Base-by-base conservation (phyloP, 2,888 invertebrate species). In the Homarus gammarus region DNA sequence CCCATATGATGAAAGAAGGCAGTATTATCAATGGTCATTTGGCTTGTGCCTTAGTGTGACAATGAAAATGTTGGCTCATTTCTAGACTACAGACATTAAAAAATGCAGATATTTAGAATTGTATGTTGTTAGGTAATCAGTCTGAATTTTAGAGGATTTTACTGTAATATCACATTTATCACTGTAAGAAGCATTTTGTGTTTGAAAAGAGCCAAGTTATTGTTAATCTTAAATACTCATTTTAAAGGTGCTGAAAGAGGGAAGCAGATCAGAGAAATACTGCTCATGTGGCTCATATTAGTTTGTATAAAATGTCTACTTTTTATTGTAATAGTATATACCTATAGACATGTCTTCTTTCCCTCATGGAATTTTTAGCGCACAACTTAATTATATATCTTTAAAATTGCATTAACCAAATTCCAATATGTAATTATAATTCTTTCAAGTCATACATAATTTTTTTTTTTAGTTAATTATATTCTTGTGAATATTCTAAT, bases 201-300 rank as follows among this genome's bases (percentile, higher is more conserved):
- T 56, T 56, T 0, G 5, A 22, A 56, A 56, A 56, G 56, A 56
- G 56, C 56, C 56, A 56, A 18, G 56, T 56, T 56, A 18, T 22
- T 56, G 64, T 8, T 64, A 27, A 27, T 64, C 31, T 12, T 64
- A 6, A 64, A 64, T 64, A 64, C 64, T 64, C 64, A 64, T 27
- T 64, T 12, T n/a, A n/a, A 64, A 64, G 64, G 64, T 64, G 64
- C 64, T 64, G 1, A 64, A 64, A 27, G 64, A 64, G 64, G 64
- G 64, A 64, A 64, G 27, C 22, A 64, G 15, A 22, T 56, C 18
- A n/a, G 61, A 27, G n/a, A 27, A 64, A 27, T 64, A 64, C 5
- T 5, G n/a, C 5, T 27, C 3, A n/a, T 27, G 64, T n/a, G 12
- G 64, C 64, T 64, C 27, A 27, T 64, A 27, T 64, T 27, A 64